Conservation (phyloP, 2,113 vertebrate species). For the Dascyllus trimaculatus region DNA sequence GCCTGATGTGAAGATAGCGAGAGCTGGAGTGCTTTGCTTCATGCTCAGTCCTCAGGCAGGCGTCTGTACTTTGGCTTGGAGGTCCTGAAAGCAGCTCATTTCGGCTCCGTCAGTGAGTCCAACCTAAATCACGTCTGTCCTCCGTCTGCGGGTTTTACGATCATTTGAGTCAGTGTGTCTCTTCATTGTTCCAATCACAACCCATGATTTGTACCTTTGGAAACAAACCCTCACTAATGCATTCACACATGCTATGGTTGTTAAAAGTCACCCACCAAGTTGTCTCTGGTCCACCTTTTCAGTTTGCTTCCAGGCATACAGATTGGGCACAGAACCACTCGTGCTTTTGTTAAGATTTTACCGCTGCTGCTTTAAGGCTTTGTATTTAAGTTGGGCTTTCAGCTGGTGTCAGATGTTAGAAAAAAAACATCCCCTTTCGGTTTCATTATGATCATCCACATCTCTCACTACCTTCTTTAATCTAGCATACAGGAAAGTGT, state of each 20-base stretch:
- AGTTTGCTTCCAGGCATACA: slow-evolving; percentile 19
- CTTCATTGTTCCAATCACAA: slow-evolving; percentile 23
- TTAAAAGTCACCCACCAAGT: slow-evolving; percentile 25
- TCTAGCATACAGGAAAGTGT: background rate
- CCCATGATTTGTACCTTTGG: slow-evolving; percentile 19
- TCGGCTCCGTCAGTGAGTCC: slow-evolving; percentile 21
- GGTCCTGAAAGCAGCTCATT: slow-evolving; percentile 5
- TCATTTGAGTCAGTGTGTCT: slow-evolving; percentile 27
- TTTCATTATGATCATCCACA: background rate
- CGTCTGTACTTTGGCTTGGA: slow-evolving; percentile 22
- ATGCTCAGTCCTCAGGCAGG: background rate
- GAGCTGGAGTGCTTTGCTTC: slow-evolving; percentile 30
- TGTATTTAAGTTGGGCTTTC: background rate
- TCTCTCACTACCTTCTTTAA: background rate
- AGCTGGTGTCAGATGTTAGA: slow-evolving; percentile 19
- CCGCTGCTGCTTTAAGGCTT: background rate
- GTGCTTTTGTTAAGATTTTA: slow-evolving; percentile 4
- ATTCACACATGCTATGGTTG: background rate
- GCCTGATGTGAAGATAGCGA: slow-evolving; percentile 29
- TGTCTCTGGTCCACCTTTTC: slow-evolving; percentile 26
- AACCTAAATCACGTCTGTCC: slow-evolving; percentile 34
- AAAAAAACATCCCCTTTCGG: slow-evolving; percentile 4
- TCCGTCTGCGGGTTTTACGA: slow-evolving; percentile 39
- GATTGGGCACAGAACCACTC: slow-evolving; percentile 14
- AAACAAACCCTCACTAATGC: background rate